Evolutionary conservation across 2,797 vertebrate genomes (phyloP), one percentile per base, ranked within the genome.

Genomic region (Nasua narica): DNA sequence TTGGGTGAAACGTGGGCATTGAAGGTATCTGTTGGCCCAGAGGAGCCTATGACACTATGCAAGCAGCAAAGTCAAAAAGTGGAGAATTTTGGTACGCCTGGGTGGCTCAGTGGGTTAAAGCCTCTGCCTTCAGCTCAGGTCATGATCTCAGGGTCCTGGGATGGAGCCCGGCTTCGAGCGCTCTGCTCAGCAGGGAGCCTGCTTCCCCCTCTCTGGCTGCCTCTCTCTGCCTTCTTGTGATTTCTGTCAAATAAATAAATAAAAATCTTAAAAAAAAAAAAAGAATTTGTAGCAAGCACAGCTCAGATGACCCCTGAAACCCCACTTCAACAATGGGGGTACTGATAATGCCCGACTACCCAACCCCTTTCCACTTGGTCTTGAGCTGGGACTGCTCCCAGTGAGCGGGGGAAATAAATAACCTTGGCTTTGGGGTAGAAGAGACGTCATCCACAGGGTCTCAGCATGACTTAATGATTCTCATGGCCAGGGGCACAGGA

Each of bases 371-470:
- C 78, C 16, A 35, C 21, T 2, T 43, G 69, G 27, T 60, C 48
- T 81, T 69, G n/a, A 72, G 58, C 65, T 82, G 74, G 25, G n/a
- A 7, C 19, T 77, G 70, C 4, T 54, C 12, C 65, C n/a, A 56
- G 23, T 6, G 56, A 93, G 27, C 35, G 32, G 32, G 91, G 27
- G 54, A 77, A 48, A 50, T 78, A 86, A 94, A 91, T 48, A 60
- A 79, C 50, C 79, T 84, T 84, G 91, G 54, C 35, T 72, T 37
- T 18, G 32, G 18, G 72, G n/a, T 40, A 40, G 90, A 85, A 91
- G 91, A 97, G 86, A 90, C 93, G 65, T 35, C 32, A 27, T 87
- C 91, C 95, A 50, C 82, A 95, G 96, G 79, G 25, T 94, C 29
- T 79, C 82, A 96, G 92, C 78, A 88, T 92, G 0, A 23, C 56